Base-by-base conservation (phyloP, 2,113 vertebrate genomes). In the Pipa parva region DNA sequence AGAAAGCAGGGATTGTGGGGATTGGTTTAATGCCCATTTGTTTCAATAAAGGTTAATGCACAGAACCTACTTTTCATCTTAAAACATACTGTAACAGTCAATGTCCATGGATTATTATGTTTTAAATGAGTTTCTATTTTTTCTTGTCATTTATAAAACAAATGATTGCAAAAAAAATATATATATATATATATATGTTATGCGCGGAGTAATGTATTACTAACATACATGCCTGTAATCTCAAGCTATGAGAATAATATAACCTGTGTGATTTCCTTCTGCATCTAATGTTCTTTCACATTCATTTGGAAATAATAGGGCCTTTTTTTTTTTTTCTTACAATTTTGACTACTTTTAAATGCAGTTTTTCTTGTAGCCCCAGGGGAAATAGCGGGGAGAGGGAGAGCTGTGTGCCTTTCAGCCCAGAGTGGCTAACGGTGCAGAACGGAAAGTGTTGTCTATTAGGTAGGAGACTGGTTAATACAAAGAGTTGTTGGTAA, bases 401-500 rank as follows among this genome's bases (percentile, higher is more conserved):
- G 48, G 55, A 60, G 58, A 70, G 66, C 66, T 64, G 4, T 61
- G 74, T 77, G 78, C 81, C 79, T 85, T 78, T 80, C 79, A 85
- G 76, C 79, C 80, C 82, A 82, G 81, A 84, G 84, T 83, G 84
- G 83, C 80, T 80, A 86, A 89, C 85, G 86, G 85, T 87, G 89
- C 85, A 87, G 91, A 91, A 90, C 83, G 87, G 90, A 91, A 94
- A 93, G 92, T 93, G 86, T 92, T 91, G 90, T 89, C 89, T 90
- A 90, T 90, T 88, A 89, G 89, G 89, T 92, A 92, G 88, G 85
- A 91, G 90, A 94, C 88, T 91, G 92, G 92, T 90, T 94, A 92
- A 94, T 93, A 90, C 91, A 94, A 90, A 93, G 89, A 88, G 90
- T 90, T 92, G 91, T 92, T 90, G 88, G 90, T 94, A 93, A 95